Percentiles rank a stretch among this genome's conserved stretches.
phyloP scores from a whole-genome alignment of 2,113 vertebrate species.

The Balaeniceps rex region DNA sequence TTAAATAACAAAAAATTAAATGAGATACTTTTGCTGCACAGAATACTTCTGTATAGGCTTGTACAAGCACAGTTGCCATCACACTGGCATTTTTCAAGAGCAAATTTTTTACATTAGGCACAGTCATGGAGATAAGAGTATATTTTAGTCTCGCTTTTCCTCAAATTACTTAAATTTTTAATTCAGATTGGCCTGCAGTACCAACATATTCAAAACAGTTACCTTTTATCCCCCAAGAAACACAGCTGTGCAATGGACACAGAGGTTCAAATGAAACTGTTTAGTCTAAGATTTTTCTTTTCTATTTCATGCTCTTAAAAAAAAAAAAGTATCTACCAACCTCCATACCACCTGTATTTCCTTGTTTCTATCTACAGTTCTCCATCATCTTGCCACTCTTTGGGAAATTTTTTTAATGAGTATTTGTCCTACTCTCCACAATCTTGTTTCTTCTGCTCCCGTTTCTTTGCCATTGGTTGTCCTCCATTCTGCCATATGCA shows the following conservation, averaged over 20 bases:
- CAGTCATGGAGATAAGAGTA: conserved; percentile 13
- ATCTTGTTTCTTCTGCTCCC: neutral
- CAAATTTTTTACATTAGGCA: conserved; percentile 50
- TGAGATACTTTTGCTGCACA: neutral
- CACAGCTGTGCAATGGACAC: neutral
- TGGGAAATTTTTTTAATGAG: neutral
- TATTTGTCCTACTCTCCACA: neutral
- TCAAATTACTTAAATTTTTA: conserved; percentile 20
- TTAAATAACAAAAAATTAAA: neutral
- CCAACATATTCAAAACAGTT: neutral
- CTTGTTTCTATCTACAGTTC: neutral
- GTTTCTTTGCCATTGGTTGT: neutral
- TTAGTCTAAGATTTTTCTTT: neutral
- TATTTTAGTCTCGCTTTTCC: conserved; percentile 32
- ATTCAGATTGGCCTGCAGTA: conserved; percentile 1
- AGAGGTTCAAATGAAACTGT: neutral
- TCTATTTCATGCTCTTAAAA: neutral
- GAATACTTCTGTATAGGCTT: neutral
- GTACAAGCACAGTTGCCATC: conserved; percentile 9
- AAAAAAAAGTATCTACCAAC: neutral
- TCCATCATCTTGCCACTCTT: neutral
- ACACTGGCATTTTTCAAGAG: conserved; percentile 29
- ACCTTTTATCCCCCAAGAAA: neutral
- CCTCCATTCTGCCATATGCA: neutral
- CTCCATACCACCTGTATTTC: neutral